These are phyloP conservation scores for Anseranas semipalmata DNA, from an alignment of 2,113 vertebrate species.

Conservation along the genomic window DNA sequence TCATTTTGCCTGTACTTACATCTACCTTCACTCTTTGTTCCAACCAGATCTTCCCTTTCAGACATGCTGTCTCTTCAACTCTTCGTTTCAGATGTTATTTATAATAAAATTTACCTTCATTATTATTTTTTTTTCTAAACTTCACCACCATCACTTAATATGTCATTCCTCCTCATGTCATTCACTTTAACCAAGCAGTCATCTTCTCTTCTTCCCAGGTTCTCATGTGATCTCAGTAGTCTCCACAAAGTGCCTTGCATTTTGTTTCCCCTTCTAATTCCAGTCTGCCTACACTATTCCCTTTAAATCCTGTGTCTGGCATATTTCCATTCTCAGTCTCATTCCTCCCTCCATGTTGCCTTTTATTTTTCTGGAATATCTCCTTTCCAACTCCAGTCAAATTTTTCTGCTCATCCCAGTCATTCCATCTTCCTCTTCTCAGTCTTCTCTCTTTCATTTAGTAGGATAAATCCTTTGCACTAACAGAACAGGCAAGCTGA, in stretches of 20 bases:
- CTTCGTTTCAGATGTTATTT: background rate
- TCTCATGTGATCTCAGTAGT: background rate
- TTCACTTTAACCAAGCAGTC: background rate
- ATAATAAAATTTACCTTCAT: background rate
- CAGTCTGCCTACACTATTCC: background rate
- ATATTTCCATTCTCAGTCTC: background rate
- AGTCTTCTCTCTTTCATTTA: background rate
- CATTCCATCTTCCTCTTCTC: background rate
- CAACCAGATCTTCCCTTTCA: background rate
- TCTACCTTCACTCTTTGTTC: background rate
- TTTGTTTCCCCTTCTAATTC: background rate
- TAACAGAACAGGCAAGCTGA: background rate
- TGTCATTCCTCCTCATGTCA: background rate
- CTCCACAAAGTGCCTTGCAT: background rate
- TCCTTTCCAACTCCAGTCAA: background rate
- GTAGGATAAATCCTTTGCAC: background rate
- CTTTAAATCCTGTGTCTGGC: accelerated
- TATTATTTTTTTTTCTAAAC: background rate
- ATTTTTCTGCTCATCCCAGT: background rate
- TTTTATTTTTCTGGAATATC: background rate
- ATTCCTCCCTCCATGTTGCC: background rate
- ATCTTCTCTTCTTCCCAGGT: background rate
- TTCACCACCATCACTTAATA: background rate
- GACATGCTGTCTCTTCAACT: background rate
- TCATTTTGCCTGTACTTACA: background rate